Evolutionary conservation across 2,113 vertebrate species (phyloP).

Genomic region (human): DNA sequence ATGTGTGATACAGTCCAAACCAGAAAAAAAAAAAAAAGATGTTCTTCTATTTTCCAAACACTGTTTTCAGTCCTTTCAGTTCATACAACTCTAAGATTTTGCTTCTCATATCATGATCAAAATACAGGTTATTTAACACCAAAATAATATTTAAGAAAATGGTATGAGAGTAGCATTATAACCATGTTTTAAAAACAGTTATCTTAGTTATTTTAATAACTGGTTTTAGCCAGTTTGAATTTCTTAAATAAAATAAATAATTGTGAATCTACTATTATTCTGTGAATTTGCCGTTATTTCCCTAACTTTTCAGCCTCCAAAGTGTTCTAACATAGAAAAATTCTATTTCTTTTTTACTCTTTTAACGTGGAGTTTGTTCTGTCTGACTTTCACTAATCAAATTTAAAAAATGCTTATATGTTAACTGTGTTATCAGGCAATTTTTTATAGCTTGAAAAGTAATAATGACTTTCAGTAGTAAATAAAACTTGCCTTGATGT

Average conservation of each 20-base stretch:
- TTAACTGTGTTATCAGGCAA: not conserved
- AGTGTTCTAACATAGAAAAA: not conserved
- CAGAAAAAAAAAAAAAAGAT: not conserved
- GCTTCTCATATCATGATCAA: not conserved
- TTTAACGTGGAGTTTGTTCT: not conserved
- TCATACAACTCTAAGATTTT: not conserved
- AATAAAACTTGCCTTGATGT: not conserved
- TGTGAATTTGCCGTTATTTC: not conserved
- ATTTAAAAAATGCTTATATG: not conserved
- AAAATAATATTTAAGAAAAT: slow-evolving; percentile 12
- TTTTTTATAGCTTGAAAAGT: not conserved
- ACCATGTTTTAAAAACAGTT: not conserved
- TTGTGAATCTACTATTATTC: not conserved
- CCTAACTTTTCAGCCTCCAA: not conserved
- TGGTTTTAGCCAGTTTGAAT: not conserved
- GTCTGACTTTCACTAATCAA: not conserved
- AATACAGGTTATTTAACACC: not conserved
- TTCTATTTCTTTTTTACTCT: not conserved
- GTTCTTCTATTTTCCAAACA: not conserved
- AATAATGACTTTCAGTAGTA: not conserved
- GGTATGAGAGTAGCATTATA: not conserved
- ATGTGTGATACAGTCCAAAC: not conserved
- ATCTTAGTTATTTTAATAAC: not conserved
- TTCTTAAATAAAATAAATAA: slow-evolving; percentile 18
- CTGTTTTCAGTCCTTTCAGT: not conserved